Percentiles rank a stretch among this genome's conserved stretches.
phyloP scores from a whole-genome alignment of 2,888 invertebrate species.

The Acleris literana region DNA sequence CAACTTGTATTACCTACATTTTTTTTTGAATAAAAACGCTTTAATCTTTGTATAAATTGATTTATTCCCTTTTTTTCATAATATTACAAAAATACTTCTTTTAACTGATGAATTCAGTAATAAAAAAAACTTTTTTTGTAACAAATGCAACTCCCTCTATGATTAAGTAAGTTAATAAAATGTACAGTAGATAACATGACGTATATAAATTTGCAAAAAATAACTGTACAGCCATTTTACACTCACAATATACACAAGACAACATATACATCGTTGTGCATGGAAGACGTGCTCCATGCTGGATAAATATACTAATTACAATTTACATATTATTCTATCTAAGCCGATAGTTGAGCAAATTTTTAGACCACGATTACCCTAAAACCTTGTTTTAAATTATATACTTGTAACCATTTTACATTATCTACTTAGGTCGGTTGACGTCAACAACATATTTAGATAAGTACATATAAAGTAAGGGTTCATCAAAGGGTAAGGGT shows the following conservation, averaged over 20 bases:
- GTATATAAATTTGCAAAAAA: constrained; percentile 5
- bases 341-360: constrained; percentile 33
- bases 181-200: constrained; percentile 6
- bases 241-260: neutral
- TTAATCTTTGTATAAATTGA: constrained; percentile 13
- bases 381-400: constrained; percentile 1
- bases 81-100: constrained; percentile 33
- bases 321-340: constrained; percentile 9
- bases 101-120: constrained; percentile 22
- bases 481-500: too few relatives aligned
- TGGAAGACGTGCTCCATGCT: constrained; percentile 19
- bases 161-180: constrained; percentile 20
- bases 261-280: neutral
- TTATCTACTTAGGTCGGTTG: neutral
- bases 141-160: constrained; percentile 30
- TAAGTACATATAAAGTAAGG: too few relatives aligned
- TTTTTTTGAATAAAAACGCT: constrained; percentile 12
- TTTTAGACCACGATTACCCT: constrained; percentile 22
- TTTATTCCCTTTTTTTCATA: constrained; percentile 26
- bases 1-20: too few relatives aligned
- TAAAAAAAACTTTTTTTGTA: constrained; percentile 24
- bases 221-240: constrained; percentile 22
- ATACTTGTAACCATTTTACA: neutral
- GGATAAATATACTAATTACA: constrained; percentile 1
- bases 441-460: too few relatives aligned